A percentile compares a stretch with the other conserved stretches of the same genome.
phyloP scores from a whole-genome alignment of 2,113 vertebrate species.

The Percina caprodes region DNA sequence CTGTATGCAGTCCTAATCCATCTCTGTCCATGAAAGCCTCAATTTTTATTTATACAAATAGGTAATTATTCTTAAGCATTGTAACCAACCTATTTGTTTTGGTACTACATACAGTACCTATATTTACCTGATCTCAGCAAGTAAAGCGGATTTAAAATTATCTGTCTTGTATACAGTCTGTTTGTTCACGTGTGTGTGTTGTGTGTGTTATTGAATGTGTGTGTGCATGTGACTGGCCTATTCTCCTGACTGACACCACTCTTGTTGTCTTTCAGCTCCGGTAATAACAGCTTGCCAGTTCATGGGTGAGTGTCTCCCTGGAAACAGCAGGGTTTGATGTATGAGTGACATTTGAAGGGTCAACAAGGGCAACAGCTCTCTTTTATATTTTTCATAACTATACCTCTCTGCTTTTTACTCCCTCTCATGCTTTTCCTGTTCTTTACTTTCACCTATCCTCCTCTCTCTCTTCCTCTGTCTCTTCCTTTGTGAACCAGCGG shows the following conservation, averaged over 20 bases:
- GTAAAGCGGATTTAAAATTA: not conserved
- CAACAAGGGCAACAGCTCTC: conserved; percentile 22
- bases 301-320: conserved; percentile 81
- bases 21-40: not conserved
- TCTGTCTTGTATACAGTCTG: not conserved
- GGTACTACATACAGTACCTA: not conserved
- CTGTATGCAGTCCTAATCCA: not conserved
- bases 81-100: not conserved
- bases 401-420: conserved; percentile 47
- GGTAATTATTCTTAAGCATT: not conserved
- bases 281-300: conserved; percentile 66
- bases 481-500: conserved; percentile 15
- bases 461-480: not conserved
- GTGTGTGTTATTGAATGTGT: not conserved
- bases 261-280: conserved; percentile 73
- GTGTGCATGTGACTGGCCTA: not conserved
- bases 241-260: conserved; percentile 49
- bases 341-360: conserved; percentile 72
- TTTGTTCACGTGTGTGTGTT: not conserved
- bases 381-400: conserved; percentile 48
- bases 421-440: conserved; percentile 9
- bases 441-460: not conserved
- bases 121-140: not conserved
- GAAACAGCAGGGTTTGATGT: conserved; percentile 66
- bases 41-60: not conserved